Conservation (phyloP, 2,113 vertebrate genomes). For the Cephalopholis sonnerati region DNA sequence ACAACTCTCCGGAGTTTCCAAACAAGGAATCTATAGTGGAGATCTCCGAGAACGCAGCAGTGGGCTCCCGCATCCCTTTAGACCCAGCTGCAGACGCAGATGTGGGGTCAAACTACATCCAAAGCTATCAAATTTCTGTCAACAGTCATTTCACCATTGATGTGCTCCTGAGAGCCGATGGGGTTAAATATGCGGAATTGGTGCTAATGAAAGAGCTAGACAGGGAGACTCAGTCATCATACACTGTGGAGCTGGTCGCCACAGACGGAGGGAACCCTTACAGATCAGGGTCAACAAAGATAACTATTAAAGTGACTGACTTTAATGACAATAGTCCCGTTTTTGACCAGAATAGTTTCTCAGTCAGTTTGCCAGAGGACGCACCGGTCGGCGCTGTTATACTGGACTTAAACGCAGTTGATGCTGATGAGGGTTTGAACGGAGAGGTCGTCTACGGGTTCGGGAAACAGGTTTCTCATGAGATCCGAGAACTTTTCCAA, state of each 20-base stretch:
- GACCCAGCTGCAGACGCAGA: slow-evolving; percentile 93
- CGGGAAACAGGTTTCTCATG: slow-evolving; percentile 89
- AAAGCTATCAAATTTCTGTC: slow-evolving; percentile 93
- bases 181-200: slow-evolving; percentile 94
- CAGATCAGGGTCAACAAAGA: slow-evolving; percentile 88
- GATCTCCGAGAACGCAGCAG: slow-evolving; percentile 90
- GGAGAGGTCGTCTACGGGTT: slow-evolving; percentile 93
- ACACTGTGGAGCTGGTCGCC: slow-evolving; percentile 91
- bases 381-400: slow-evolving; percentile 88
- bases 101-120: slow-evolving; percentile 93
- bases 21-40: slow-evolving; percentile 88
- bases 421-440: slow-evolving; percentile 93
- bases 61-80: slow-evolving; percentile 91
- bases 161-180: slow-evolving; percentile 92
- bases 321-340: slow-evolving; percentile 95
- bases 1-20: slow-evolving; percentile 94
- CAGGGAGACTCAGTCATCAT: slow-evolving; percentile 90
- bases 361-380: slow-evolving; percentile 92
- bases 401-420: slow-evolving; percentile 89
- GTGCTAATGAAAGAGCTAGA: slow-evolving; percentile 95
- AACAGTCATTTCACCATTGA: slow-evolving; percentile 95
- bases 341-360: slow-evolving; percentile 91
- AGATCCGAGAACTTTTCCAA: slow-evolving; percentile 92
- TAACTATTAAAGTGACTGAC: slow-evolving; percentile 92
- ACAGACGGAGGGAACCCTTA: slow-evolving; percentile 90